These are phyloP conservation scores for Eupithecia insigniata DNA, from an alignment of 2,888 invertebrate species.

Conservation along the genomic window DNA sequence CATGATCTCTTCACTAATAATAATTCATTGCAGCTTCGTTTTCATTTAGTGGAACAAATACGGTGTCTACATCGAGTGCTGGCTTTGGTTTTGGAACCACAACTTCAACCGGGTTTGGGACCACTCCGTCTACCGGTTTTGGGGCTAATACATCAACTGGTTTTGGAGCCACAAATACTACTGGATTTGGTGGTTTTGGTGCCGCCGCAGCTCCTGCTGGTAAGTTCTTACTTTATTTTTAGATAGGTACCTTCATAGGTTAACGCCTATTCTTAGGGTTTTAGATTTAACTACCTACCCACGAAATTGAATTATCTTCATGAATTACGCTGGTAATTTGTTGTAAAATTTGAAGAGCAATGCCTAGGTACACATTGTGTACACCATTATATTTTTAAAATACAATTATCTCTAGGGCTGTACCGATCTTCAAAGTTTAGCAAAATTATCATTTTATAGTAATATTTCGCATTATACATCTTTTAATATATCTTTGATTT, in stretches of 20 bases:
- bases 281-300: not conserved
- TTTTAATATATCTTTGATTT: no score
- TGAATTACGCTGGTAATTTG: not conserved
- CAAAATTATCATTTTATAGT: no score
- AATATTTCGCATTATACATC: no score
- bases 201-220: slow-evolving; percentile 67
- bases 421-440: no score
- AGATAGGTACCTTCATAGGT: not conserved
- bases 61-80: slow-evolving; percentile 79
- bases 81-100: slow-evolving; percentile 70
- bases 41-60: slow-evolving; percentile 80
- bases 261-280: not conserved
- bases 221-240: slow-evolving; percentile 37
- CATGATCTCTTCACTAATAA: not conserved
- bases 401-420: no score
- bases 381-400: no score
- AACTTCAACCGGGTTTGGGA: slow-evolving; percentile 44
- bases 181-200: slow-evolving; percentile 78
- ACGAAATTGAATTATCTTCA: not conserved
- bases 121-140: slow-evolving; percentile 26
- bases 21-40: slow-evolving; percentile 64
- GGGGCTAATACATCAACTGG: slow-evolving; percentile 53
- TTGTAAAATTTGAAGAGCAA: not conserved
- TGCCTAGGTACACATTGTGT: no score
- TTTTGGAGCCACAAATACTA: slow-evolving; percentile 58